These are phyloP conservation scores for Ostrea edulis DNA, from an alignment of 1,140 invertebrate species.

Conservation along the genomic window DNA sequence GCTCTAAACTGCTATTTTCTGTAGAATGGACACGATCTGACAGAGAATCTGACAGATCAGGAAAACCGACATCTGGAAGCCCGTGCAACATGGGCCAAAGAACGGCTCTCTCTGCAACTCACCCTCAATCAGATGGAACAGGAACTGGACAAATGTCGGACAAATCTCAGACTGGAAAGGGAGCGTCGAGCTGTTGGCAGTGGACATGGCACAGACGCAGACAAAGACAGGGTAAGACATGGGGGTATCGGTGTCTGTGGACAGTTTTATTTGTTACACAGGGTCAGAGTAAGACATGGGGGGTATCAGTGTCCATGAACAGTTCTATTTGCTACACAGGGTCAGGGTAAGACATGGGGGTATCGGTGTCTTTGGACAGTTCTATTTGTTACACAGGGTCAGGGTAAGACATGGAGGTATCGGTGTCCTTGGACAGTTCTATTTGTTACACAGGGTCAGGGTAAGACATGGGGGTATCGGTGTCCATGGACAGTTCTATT, in stretches of 20 bases:
- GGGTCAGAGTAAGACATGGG: too few species aligned
- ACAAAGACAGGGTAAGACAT: constrained; percentile 66
- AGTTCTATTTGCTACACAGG: constrained; percentile 70
- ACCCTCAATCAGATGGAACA: constrained; percentile 73
- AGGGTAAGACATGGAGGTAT: too few species aligned
- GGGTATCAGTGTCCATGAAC: too few species aligned
- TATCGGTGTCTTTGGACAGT: too few species aligned
- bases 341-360: constrained; percentile 70
- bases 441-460: too few species aligned
- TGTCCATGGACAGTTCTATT: too few species aligned
- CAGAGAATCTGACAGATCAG: constrained; percentile 43
- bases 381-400: too few species aligned
- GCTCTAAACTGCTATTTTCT: constrained; percentile 7
- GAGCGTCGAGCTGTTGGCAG: constrained; percentile 58
- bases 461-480: too few species aligned
- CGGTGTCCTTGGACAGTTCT: too few species aligned
- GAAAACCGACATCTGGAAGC: constrained; percentile 62
- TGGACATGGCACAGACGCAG: constrained; percentile 58
- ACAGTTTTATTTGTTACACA: too few species aligned
- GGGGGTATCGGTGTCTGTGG: too few species aligned
- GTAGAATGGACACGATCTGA: constrained; percentile 43
- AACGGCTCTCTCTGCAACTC: constrained; percentile 73
- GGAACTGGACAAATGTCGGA: constrained; percentile 68
- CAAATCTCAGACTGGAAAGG: constrained; percentile 66
- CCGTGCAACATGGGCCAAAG: constrained; percentile 75